These are phyloP conservation scores for Saccostrea echinata DNA, from an alignment of 1,140 invertebrate genomes.

Conservation along the genomic window DNA sequence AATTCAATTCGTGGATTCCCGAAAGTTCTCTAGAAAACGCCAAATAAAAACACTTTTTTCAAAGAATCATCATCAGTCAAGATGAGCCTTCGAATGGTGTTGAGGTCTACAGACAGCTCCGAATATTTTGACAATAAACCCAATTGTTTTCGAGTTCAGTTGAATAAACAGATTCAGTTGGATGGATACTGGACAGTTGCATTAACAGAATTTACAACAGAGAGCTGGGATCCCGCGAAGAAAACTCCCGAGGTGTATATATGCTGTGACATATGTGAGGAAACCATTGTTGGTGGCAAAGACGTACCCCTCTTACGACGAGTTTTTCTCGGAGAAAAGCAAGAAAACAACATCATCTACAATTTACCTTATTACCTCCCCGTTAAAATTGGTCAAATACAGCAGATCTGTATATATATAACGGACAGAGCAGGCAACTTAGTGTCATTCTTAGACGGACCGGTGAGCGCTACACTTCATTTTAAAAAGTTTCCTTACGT, in stretches of 20 bases:
- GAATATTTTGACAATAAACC: constrained; percentile 45
- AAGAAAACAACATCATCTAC: constrained; percentile 27
- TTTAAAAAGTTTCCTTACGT: constrained; percentile 48
- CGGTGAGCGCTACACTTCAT: constrained; percentile 48
- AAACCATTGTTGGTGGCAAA: constrained; percentile 33
- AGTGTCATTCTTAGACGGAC: constrained; percentile 45
- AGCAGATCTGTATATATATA: constrained; percentile 50
- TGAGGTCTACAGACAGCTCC: constrained; percentile 35
- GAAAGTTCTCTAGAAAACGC: constrained; percentile 12
- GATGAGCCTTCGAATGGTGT: constrained; percentile 44
- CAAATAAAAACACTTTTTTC: background rate
- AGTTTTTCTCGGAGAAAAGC: constrained; percentile 39
- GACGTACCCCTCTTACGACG: constrained; percentile 30
- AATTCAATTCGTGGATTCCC: constrained; percentile 59
- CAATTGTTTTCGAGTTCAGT: constrained; percentile 38
- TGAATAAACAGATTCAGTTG: constrained; percentile 38
- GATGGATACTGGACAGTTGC: constrained; percentile 39
- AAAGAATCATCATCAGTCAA: background rate
- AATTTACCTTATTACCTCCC: constrained; percentile 47
- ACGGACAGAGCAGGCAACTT: constrained; percentile 26
- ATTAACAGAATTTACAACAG: constrained; percentile 32
- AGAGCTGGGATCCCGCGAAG: constrained; percentile 1
- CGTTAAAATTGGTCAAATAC: constrained; percentile 9
- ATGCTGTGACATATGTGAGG: constrained; percentile 40
- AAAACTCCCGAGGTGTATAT: constrained; percentile 11